Percentiles rank a stretch among this genome's conserved stretches.
Conservation (phyloP, 2,797 vertebrate genomes). For the Falco berigora region DNA sequence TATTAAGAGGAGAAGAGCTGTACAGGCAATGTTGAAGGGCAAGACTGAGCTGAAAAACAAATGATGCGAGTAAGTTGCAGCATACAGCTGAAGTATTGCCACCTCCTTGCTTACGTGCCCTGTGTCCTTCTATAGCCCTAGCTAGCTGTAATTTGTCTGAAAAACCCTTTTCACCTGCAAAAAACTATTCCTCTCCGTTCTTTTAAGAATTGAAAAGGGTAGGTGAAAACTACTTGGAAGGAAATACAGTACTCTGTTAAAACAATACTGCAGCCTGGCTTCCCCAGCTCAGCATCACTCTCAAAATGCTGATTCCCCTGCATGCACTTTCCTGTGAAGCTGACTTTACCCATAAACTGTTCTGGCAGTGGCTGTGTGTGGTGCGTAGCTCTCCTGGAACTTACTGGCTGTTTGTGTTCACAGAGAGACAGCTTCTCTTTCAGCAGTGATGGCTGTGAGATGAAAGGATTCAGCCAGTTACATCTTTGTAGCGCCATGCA, state of each 20-base stretch:
- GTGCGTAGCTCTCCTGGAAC: background rate
- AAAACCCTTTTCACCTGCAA: background rate
- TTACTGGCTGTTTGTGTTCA: background rate
- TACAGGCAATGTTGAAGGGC: background rate
- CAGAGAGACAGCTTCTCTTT: background rate
- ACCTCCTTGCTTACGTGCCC: background rate
- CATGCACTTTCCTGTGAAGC: background rate
- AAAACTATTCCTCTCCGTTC: background rate
- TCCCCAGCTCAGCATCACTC: background rate
- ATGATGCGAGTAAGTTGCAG: background rate
- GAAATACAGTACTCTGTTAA: background rate
- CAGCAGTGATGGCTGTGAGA: background rate
- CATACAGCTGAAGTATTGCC: background rate
- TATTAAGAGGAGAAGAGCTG: background rate
- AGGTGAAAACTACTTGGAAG: background rate
- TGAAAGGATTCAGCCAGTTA: background rate
- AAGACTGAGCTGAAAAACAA: background rate
- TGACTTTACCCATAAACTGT: background rate
- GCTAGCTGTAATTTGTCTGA: background rate
- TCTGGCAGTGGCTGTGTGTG: background rate
- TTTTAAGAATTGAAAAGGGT: background rate
- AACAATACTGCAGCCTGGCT: background rate
- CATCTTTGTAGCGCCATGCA: background rate
- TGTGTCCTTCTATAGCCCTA: background rate
- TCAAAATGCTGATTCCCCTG: background rate